Percentiles rank a stretch among this genome's conserved stretches.
Conservation (phyloP, 1,140 invertebrate genomes). For the Homalodisca vitripennis region DNA sequence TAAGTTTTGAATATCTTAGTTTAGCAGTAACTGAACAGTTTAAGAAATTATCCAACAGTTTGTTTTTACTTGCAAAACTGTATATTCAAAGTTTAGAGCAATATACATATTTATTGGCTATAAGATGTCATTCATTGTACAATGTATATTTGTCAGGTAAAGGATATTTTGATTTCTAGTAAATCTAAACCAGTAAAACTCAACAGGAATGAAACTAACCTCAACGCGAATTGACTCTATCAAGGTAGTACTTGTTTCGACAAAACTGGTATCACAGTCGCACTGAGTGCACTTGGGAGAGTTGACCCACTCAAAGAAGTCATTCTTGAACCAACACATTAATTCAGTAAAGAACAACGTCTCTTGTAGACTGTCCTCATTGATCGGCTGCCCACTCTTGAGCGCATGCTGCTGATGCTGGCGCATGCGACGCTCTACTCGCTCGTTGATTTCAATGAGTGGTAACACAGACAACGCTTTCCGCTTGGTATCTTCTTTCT, state of each 20-base stretch:
- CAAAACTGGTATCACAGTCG: neutral
- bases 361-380: constrained; percentile 64
- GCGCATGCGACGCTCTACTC: constrained; percentile 60
- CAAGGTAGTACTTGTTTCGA: constrained; percentile 36
- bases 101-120: no score
- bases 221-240: constrained; percentile 57
- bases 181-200: no score
- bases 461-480: constrained; percentile 52
- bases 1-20: no score
- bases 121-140: no score
- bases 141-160: no score
- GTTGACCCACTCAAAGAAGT: constrained; percentile 92
- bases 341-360: constrained; percentile 71
- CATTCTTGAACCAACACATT: constrained; percentile 85
- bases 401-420: constrained; percentile 53
- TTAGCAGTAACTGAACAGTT: no score
- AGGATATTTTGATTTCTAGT: no score
- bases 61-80: no score
- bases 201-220: constrained; percentile 44
- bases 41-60: no score
- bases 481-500: constrained; percentile 6
- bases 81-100: no score
- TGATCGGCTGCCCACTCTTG: constrained; percentile 41
- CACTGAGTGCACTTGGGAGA: constrained; percentile 62
- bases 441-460: constrained; percentile 56